These are phyloP conservation scores for Hemithea aestivaria DNA, from an alignment of 2,888 invertebrate species.

Conservation along the genomic window DNA sequence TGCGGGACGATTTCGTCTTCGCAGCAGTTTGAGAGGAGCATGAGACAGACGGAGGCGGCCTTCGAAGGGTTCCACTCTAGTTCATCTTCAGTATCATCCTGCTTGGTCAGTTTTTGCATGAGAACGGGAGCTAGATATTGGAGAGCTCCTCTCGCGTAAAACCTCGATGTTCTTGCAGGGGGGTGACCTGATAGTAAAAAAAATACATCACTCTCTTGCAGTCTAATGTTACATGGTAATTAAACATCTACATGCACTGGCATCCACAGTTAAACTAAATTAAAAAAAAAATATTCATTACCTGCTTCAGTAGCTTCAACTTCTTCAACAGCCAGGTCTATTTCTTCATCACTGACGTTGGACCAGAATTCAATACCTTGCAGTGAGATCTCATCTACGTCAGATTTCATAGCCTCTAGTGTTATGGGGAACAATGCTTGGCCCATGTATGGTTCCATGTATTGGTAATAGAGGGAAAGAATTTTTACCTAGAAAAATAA, in stretches of 20 bases:
- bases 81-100: slow-evolving; percentile 98
- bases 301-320: slow-evolving; percentile 94
- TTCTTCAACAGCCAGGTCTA: slow-evolving; percentile 95
- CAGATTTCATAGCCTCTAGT: slow-evolving; percentile 98
- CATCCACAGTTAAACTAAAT: too few relatives aligned
- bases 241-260: too few relatives aligned
- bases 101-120: slow-evolving; percentile 95
- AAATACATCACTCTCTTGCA: too few relatives aligned
- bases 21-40: slow-evolving; percentile 97
- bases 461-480: slow-evolving; percentile 98
- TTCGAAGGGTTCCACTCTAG: slow-evolving; percentile 99
- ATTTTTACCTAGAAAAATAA: slow-evolving; percentile 84
- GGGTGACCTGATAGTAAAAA: slow-evolving; percentile 82
- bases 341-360: slow-evolving; percentile 99
- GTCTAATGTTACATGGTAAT: too few relatives aligned
- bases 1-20: slow-evolving; percentile 98
- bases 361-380: slow-evolving; percentile 99
- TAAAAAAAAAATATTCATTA: slow-evolving; percentile 25
- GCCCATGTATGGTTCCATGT: slow-evolving; percentile 99
- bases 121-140: slow-evolving; percentile 96
- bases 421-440: slow-evolving; percentile 98
- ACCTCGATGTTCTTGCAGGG: slow-evolving; percentile 94
- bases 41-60: slow-evolving; percentile 98
- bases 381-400: slow-evolving; percentile 95
- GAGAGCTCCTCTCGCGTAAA: slow-evolving; percentile 98